Evolutionary conservation across 2,888 invertebrate genomes (phyloP), one percentile per base, ranked within the genome.

Genomic region (Xestia ashworthii): DNA sequence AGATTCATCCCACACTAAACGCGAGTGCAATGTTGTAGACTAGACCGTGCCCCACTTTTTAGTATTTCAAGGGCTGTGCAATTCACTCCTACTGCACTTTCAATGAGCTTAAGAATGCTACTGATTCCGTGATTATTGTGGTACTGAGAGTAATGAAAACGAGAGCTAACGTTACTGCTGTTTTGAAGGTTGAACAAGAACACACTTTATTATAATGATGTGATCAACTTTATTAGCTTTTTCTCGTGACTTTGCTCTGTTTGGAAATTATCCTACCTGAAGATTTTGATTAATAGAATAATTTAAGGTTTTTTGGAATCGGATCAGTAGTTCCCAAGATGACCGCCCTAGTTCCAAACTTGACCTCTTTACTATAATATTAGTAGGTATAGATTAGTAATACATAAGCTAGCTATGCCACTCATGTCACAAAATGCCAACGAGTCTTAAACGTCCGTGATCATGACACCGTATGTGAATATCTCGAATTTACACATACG

Each of bases 401-500:
- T 68, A 32, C 46, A 62, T 68, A 64, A 22, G 50, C 67, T 32
- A 74, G 62, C 32, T 60, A 68, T 78, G 32, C 16, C 32, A 22
- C 32, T 60, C 25, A 50, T 69, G 14, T 5, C 58, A 22, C 25
- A 53, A 70, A 77, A 53, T 65, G 16, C 11, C 38, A 65, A n/a
- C 32, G 22, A 5, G 53, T 60, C 32, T 50, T 71, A 53, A 81
- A 46, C 62, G 70, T 44, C 66, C 78, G 22, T 82, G 78, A 82
- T 82, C 73, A 82, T 73, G 82, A 77, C 64, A 68, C 60, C 50
- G 41, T 58, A 22, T 53, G 71, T 41, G 71, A 32, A 58, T 64
- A 71, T 48, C 22, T 46, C 55, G 50, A 71, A 48, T 44, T 82
- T 81, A 48, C 46, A 22, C 41, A 1, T 71, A 71, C 12, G 48